Base-by-base conservation (phyloP, 2,888 invertebrate genomes). In the Melieria picta region DNA sequence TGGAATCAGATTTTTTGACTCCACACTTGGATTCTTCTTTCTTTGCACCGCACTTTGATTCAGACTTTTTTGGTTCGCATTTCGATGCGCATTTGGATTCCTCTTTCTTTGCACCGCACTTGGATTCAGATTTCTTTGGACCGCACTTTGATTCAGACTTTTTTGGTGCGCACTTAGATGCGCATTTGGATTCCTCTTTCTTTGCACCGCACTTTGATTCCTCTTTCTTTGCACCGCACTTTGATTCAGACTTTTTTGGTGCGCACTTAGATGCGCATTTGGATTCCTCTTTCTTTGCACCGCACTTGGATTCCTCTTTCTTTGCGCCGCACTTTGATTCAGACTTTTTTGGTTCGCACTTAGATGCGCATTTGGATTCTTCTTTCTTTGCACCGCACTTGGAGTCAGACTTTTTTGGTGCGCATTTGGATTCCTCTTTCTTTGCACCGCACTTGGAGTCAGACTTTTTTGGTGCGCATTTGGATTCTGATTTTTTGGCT, bases 211-310 rank as follows among this genome's bases (percentile, higher is more conserved):
- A 7, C 4, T 67, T 58, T 7, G 58, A 7, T 1, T 52, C 52
- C 4, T 5, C 0, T 7, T 52, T 52, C 13, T 52, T 52, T 52
- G 5, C 52, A 5, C 52, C 7, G 9, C 52, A 52, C 6, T 52
- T 52, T 1, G 52, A 52, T 1, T 52, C 52, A 9, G 52, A 52
- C 3, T 50, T 50, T 11, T 50, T 50, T 50, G 50, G 50, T 50
- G 50, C 50, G 3, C 30, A 30, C 3, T 52, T 52, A 11, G 69
- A 48, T 50, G 50, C 50, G 3, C 30, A 30, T 30, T 52, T 52
- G 4, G 69, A 48, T 16, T 63, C 56, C 48, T 56, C 62, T 69
- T 69, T 57, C 30, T 16, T 62, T 30, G 4, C 46, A 9, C 47
- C 11, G 1, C 60, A 55, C 9, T 1, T 11, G 30, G 30, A 30